Conservation (phyloP, 2,797 vertebrate species). For the Dermochelys coriacea region DNA sequence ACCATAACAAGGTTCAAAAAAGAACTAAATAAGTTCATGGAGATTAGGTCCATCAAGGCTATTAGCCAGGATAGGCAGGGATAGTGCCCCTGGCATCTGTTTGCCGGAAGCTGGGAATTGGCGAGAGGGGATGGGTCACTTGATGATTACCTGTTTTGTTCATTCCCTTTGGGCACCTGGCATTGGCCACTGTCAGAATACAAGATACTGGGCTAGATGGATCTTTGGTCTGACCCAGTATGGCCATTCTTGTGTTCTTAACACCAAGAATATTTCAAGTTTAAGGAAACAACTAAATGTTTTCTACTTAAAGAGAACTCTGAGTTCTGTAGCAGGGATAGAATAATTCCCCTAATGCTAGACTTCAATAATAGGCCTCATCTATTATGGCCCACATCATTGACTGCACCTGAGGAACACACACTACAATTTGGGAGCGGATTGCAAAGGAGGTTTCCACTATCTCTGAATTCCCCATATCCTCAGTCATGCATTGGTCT, state of each 20-base stretch:
- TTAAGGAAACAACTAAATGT: neutral
- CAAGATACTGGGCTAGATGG: too few relatives aligned
- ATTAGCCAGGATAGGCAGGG: too few relatives aligned
- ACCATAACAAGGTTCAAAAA: too few relatives aligned
- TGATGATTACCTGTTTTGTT: too few relatives aligned
- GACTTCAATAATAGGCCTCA: neutral
- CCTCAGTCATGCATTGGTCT: neutral
- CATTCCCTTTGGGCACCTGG: too few relatives aligned
- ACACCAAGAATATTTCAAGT: neutral
- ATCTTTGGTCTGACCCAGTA: too few relatives aligned
- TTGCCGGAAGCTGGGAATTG: too few relatives aligned
- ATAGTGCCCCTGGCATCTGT: too few relatives aligned
- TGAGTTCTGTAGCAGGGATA: neutral
- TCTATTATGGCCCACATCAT: neutral
- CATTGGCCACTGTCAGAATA: too few relatives aligned
- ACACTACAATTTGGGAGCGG: accelerated
- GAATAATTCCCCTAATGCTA: neutral
- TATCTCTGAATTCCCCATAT: neutral
- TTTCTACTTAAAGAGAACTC: neutral
- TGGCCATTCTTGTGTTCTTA: neutral
- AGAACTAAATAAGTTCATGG: too few relatives aligned
- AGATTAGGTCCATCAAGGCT: too few relatives aligned
- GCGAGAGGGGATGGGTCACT: too few relatives aligned
- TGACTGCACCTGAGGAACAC: neutral
- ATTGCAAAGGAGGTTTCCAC: neutral